A percentile compares a stretch with the other conserved stretches of the same genome.
Conservation (phyloP, 1,140 invertebrate genomes). For the Oncopodura yosiiana region DNA sequence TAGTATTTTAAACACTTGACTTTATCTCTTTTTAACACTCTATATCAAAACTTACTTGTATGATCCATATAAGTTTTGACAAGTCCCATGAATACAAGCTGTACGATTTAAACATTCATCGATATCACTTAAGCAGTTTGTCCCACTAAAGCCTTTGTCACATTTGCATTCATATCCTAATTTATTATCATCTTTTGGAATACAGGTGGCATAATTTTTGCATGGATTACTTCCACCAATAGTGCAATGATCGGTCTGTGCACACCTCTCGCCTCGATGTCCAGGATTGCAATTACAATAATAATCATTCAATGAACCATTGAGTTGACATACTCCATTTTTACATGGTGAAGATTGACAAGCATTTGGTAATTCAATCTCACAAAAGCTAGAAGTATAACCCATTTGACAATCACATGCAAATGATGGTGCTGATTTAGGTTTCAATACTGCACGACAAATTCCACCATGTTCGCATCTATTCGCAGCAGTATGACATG, state of each 20-base stretch:
- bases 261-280: constrained; percentile 77
- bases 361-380: constrained; percentile 76
- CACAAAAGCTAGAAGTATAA: constrained; percentile 83
- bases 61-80: constrained; percentile 77
- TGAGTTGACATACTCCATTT: constrained; percentile 70
- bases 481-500: constrained; percentile 58
- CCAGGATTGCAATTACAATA: constrained; percentile 72
- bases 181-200: constrained; percentile 49
- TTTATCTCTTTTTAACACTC: too few species aligned
- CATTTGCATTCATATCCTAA: constrained; percentile 67
- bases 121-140: constrained; percentile 76
- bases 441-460: constrained; percentile 64
- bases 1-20: too few species aligned
- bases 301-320: constrained; percentile 60
- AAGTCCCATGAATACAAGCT: constrained; percentile 67
- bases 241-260: constrained; percentile 77
- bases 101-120: constrained; percentile 65
- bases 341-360: constrained; percentile 79
- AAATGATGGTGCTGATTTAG: constrained; percentile 59
- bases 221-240: constrained; percentile 58
- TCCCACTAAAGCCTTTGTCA: constrained; percentile 74
- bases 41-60: constrained; percentile 64
- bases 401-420: constrained; percentile 78
- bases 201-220: constrained; percentile 72
- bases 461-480: constrained; percentile 82